phyloP scores from a whole-genome alignment of 2,888 invertebrate species.

The Ypsolopha scabrella region DNA sequence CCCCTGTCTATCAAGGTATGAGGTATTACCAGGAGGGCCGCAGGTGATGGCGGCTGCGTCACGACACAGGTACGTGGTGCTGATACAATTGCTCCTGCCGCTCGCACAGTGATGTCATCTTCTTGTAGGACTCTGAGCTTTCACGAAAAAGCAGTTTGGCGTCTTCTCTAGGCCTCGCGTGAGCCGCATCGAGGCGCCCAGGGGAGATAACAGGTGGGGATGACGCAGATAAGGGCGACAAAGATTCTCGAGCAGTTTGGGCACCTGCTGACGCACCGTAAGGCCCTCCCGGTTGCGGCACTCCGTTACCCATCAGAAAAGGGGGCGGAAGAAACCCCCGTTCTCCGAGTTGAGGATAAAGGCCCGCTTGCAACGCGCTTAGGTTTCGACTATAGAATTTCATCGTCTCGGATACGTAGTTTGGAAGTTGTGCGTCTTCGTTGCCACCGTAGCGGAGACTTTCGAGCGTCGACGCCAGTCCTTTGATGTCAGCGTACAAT shows the following conservation, averaged over 20 bases:
- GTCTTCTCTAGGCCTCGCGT: constrained; percentile 53
- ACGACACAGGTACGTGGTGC: constrained; percentile 68
- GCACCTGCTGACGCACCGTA: constrained; percentile 53
- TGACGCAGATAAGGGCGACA: constrained; percentile 59
- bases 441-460: constrained; percentile 70
- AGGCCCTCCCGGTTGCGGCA: constrained; percentile 41
- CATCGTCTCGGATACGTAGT: constrained; percentile 62
- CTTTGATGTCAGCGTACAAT: constrained; percentile 82
- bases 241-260: constrained; percentile 52
- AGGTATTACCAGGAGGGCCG: constrained; percentile 56
- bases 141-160: constrained; percentile 67
- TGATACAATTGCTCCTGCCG: constrained; percentile 66
- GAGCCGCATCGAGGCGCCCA: constrained; percentile 55
- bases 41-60: constrained; percentile 48
- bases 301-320: constrained; percentile 53
- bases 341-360: constrained; percentile 54
- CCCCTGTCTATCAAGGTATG: constrained; percentile 28
- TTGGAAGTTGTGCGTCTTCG: constrained; percentile 54
- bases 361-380: constrained; percentile 49
- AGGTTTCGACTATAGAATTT: constrained; percentile 62
- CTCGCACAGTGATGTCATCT: constrained; percentile 65
- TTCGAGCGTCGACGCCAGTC: constrained; percentile 71
- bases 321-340: constrained; percentile 55
- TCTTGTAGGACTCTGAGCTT: constrained; percentile 62
- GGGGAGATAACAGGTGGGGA: constrained; percentile 62